Evolutionary conservation across 2,797 vertebrate species (phyloP).

Genomic region (Sebastes itinus): DNA sequence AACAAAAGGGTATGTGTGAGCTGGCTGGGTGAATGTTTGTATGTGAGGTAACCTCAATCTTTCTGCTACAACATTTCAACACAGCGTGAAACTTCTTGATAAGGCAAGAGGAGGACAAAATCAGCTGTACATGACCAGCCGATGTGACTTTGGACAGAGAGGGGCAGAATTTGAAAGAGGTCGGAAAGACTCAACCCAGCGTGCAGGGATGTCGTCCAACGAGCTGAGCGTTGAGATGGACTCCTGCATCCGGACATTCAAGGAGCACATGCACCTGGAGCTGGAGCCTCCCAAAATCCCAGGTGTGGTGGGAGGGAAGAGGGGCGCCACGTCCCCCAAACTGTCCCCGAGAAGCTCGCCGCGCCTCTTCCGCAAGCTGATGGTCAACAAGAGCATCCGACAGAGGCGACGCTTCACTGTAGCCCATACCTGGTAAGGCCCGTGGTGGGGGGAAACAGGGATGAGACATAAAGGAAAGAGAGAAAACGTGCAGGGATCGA

Average conservation of each 20-base stretch:
- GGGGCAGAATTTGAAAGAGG: conserved; percentile 25
- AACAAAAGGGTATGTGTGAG: conserved; percentile 42
- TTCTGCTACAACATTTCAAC: conserved; percentile 11
- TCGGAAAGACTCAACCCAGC: neutral
- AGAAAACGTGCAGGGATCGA: neutral
- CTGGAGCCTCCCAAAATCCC: conserved; percentile 92
- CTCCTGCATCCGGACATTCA: conserved; percentile 95
- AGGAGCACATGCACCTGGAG: conserved; percentile 98
- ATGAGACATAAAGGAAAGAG: conserved; percentile 1
- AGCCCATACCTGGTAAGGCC: conserved; percentile 97
- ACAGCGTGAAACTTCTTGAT: conserved; percentile 28
- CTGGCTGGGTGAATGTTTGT: conserved; percentile 25
- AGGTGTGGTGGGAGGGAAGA: conserved; percentile 78
- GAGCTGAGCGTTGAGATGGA: conserved; percentile 89
- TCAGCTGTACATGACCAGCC: conserved; percentile 36
- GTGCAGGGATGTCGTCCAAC: conserved; percentile 88
- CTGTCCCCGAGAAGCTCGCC: conserved; percentile 97
- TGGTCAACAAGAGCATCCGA: conserved; percentile 97
- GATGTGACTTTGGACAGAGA: conserved; percentile 19
- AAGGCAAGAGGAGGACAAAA: conserved; percentile 13
- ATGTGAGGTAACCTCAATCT: conserved; percentile 1
- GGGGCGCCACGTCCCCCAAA: conserved; percentile 93
- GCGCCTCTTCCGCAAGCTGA: conserved; percentile 95
- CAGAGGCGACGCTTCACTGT: conserved; percentile 97
- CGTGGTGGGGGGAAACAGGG: neutral